Percentiles rank a stretch among this genome's conserved stretches.
Conservation (phyloP, 2,888 invertebrate species). For the Brachyptera putata region DNA sequence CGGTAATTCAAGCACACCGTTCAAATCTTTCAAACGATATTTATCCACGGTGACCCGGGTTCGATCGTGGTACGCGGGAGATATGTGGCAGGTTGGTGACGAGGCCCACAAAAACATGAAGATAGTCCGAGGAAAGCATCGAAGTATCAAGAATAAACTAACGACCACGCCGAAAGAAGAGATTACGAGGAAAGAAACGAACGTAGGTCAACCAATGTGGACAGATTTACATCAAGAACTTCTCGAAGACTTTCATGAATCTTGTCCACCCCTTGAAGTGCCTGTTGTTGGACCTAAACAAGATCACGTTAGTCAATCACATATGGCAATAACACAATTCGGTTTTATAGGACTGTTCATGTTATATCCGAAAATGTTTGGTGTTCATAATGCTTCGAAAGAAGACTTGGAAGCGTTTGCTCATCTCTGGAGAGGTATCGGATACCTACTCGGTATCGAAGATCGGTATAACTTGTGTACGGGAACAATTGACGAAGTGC, state of each 20-base stretch:
- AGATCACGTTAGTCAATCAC: slow-evolving; percentile 42
- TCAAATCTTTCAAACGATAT: slow-evolving; percentile 40
- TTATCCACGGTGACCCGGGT: slow-evolving; percentile 41
- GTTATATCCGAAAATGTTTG: slow-evolving; percentile 36
- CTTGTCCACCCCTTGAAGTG: slow-evolving; percentile 31
- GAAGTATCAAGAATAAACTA: slow-evolving; percentile 10
- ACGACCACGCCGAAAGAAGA: not conserved
- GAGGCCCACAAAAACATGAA: slow-evolving; percentile 37
- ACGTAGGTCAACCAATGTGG: slow-evolving; percentile 6
- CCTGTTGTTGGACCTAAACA: slow-evolving; percentile 28
- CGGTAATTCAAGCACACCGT: slow-evolving; percentile 39
- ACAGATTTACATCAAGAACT: slow-evolving; percentile 33
- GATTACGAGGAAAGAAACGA: not conserved
- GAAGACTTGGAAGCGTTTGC: slow-evolving; percentile 50
- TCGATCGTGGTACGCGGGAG: slow-evolving; percentile 42
- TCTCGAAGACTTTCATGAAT: slow-evolving; percentile 35
- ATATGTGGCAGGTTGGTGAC: slow-evolving; percentile 40
- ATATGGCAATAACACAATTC: slow-evolving; percentile 45
- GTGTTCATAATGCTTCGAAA: slow-evolving; percentile 41
- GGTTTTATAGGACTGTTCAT: slow-evolving; percentile 44
- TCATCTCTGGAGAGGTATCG: slow-evolving; percentile 52
- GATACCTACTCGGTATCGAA: slow-evolving; percentile 48
- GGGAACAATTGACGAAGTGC: slow-evolving; percentile 15
- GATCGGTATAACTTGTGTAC: slow-evolving; percentile 30
- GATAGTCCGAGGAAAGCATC: slow-evolving; percentile 41